Conservation (phyloP, 64 coral and sea anemone genomes). For the Actinia tenebrosa region DNA sequence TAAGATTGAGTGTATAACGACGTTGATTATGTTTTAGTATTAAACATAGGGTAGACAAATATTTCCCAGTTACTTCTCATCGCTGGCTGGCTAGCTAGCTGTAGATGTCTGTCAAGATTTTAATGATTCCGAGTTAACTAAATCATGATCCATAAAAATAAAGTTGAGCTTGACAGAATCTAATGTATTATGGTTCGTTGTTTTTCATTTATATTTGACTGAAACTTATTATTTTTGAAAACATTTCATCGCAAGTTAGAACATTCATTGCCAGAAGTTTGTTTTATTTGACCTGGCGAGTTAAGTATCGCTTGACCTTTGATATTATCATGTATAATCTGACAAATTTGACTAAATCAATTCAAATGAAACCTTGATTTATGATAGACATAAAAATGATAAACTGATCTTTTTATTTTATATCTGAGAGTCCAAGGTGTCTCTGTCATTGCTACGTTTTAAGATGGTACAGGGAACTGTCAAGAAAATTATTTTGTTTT, state of each 20-base stretch:
- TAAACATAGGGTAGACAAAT: background rate
- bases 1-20: background rate
- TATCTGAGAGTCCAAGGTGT: too few species aligned
- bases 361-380: too few species aligned
- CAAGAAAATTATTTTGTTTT: too few species aligned
- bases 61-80: background rate
- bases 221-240: background rate
- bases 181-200: background rate
- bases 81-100: background rate
- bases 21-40: background rate
- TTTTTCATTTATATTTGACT: background rate
- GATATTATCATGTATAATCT: background rate
- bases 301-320: background rate
- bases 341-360: too few species aligned
- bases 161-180: background rate
- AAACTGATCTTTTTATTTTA: too few species aligned
- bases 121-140: background rate
- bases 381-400: too few species aligned
- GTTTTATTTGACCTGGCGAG: background rate
- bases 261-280: background rate
- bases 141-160: background rate
- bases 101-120: background rate
- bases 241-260: background rate
- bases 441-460: too few species aligned
- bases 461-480: too few species aligned